Evolutionary conservation across 2,113 vertebrate species (phyloP), one percentile per base, ranked within the genome.

Genomic region (Lepus europaeus): DNA sequence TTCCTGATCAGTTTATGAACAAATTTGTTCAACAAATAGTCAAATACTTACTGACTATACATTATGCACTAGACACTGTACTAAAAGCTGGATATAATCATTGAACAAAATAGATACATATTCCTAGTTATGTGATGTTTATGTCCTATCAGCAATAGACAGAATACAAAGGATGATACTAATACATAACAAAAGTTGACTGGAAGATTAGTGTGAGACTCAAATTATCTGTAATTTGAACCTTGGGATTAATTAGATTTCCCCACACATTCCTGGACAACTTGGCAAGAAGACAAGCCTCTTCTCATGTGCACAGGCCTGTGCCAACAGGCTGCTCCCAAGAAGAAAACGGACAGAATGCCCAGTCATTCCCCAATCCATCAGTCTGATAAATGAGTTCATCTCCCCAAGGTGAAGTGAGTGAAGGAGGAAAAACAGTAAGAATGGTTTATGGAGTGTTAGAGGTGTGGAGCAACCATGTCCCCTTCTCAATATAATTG

Each of bases 41-140:
- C 64, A 89, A 92, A 33, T 90, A 73, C 83, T 89, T 90, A 69
- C 22, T 87, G 36, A 33, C 59, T 79, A 25, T 19, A 3, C 90
- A 9, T 70, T 49, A n/a, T 88, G 23, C 6, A 8, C 3, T 10
- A 63, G 33, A 3, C 7, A 79, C 25, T 64, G 33, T 83, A 87
- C 45, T 79, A 70, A 77, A 88, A 93, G 17, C 29, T 80, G 29
- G n/a, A 36, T 82, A 69, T 2, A 87, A 39, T 76, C 31, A 64
- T 3, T 96, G 72, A 94, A 39, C 10, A 91, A 93, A 91, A 53
- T 3, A 79, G 69, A 77, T 22, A 68, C 16, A 70, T 83, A 90
- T 70, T 76, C 31, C 39, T 95, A 39, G 6, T 77, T 64, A 22
- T 12, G 13, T 87, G 51, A 25, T 83, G 23, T 59, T 85, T 76